These are phyloP conservation scores for Augiades crinisus DNA, from an alignment of 2,888 invertebrate species.

Conservation along the genomic window DNA sequence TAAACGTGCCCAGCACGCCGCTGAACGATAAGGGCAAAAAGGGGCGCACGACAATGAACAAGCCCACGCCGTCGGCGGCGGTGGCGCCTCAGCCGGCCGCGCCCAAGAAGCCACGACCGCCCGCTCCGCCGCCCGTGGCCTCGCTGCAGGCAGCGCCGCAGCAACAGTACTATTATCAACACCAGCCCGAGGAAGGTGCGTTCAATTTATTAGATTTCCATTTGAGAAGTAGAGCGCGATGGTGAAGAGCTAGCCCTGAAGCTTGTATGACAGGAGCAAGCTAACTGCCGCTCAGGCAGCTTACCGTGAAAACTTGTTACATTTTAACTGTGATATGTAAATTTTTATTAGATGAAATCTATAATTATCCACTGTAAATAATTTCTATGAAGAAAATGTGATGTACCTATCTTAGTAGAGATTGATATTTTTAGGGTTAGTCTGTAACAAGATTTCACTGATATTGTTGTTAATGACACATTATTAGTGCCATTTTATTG, in stretches of 20 bases:
- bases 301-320: constrained; percentile 79
- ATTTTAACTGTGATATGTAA: constrained; percentile 80
- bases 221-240: constrained; percentile 81
- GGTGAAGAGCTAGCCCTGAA: constrained; percentile 82
- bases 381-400: constrained; percentile 66
- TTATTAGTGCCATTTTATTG: constrained; percentile 79
- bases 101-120: constrained; percentile 72
- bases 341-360: constrained; percentile 78
- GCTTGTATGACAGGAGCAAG: constrained; percentile 83
- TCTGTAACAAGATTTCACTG: constrained; percentile 81
- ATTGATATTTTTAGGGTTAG: constrained; percentile 73
- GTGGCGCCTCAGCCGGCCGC: constrained; percentile 72
- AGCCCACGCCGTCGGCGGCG: constrained; percentile 63
- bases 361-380: constrained; percentile 75
- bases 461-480: constrained; percentile 77
- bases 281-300: constrained; percentile 70
- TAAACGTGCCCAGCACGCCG: constrained; percentile 76
- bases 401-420: constrained; percentile 68
- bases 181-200: constrained; percentile 82
- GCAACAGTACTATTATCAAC: constrained; percentile 80
- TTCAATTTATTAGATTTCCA: constrained; percentile 82
- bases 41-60: constrained; percentile 55
- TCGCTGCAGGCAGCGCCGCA: constrained; percentile 70
- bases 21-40: constrained; percentile 73
- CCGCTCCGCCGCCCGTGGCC: constrained; percentile 68